phyloP scores from a whole-genome alignment of 2,797 vertebrate genomes.

The Arctocebus calabarensis region DNA sequence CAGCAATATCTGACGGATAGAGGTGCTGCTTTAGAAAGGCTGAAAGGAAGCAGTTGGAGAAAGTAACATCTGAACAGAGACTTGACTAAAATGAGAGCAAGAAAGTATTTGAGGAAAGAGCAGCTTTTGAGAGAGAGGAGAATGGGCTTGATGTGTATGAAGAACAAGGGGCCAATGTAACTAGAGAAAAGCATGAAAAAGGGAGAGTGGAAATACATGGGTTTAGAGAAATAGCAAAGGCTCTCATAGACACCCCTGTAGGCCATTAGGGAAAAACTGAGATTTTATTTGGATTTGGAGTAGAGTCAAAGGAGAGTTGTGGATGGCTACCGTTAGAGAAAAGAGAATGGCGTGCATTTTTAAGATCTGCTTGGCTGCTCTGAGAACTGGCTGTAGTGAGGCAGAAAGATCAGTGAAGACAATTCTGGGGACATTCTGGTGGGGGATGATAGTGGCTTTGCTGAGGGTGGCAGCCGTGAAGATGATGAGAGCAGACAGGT shows the following conservation, averaged over 20 bases:
- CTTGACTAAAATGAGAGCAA: neutral
- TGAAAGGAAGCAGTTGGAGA: neutral
- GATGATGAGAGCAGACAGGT: neutral
- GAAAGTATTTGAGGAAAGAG: neutral
- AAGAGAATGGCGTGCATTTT: neutral
- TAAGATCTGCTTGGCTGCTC: neutral
- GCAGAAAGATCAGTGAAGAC: neutral
- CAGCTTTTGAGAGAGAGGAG: neutral
- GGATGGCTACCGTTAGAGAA: neutral
- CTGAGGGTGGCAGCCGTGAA: neutral
- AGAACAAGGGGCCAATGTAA: neutral
- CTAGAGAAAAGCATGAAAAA: neutral
- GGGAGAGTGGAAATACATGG: neutral
- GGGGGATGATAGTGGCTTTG: neutral
- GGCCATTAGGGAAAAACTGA: neutral
- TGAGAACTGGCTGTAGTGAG: neutral
- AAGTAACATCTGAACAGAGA: neutral
- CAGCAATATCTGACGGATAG: neutral
- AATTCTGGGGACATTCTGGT: neutral
- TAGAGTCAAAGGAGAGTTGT: neutral
- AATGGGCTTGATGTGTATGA: neutral
- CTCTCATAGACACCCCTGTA: rapidly evolving
- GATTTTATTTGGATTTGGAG: neutral
- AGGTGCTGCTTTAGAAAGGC: neutral
- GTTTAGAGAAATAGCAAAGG: neutral